Conservation (phyloP, 2,797 vertebrate species). For the Chelon auratus region DNA sequence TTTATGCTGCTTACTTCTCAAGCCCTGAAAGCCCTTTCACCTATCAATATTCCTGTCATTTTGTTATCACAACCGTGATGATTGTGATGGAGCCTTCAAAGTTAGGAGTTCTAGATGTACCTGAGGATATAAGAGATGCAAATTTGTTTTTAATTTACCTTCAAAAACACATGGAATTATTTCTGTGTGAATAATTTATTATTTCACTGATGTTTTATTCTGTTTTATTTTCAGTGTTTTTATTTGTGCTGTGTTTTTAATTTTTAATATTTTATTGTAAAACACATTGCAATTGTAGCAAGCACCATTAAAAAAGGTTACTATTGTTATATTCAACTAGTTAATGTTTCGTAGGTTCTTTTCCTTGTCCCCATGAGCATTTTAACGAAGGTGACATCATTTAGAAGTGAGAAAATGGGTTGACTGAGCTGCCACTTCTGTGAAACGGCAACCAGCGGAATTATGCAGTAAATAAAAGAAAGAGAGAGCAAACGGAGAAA, state of each 20-base stretch:
- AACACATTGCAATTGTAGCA: background rate
- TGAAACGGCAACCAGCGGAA: background rate
- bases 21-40: background rate
- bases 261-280: background rate
- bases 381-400: background rate
- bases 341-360: no score
- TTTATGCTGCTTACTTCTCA: background rate
- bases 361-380: background rate
- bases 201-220: background rate
- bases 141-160: background rate
- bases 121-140: background rate
- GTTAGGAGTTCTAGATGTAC: background rate
- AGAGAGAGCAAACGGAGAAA: background rate
- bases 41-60: slow-evolving; percentile 2
- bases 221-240: background rate
- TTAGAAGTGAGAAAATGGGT: background rate
- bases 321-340: no score
- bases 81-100: background rate
- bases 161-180: background rate
- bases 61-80: no score
- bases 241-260: background rate
- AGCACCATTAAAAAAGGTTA: no score
- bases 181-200: no score
- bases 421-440: background rate
- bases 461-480: background rate